Evolutionary conservation across 2,797 vertebrate species (phyloP).

Genomic region (Amphiprion clarkii): DNA sequence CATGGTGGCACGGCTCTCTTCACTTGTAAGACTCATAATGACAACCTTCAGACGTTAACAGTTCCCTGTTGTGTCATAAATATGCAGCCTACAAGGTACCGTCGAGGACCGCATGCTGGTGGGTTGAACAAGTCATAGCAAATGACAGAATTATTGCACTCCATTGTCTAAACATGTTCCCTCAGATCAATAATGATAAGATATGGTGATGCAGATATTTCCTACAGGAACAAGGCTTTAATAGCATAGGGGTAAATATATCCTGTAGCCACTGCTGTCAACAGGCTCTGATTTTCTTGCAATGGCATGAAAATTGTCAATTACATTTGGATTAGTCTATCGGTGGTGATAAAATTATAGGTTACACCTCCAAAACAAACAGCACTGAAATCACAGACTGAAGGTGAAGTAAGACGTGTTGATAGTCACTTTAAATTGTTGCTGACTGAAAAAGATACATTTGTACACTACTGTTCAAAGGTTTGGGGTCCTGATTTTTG

Average conservation of each 20-base stretch:
- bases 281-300: background rate
- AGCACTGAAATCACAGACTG: background rate
- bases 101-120: conserved; percentile 34
- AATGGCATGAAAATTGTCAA: background rate
- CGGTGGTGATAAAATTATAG: background rate
- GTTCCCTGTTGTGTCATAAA: conserved; percentile 42
- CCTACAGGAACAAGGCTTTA: conserved; percentile 16
- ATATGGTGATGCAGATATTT: conserved; percentile 13
- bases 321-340: background rate
- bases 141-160: conserved; percentile 34
- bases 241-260: background rate
- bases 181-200: conserved; percentile 31
- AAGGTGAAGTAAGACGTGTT: too few relatives aligned
- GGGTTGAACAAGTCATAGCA: conserved; percentile 56
- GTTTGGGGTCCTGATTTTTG: too few relatives aligned
- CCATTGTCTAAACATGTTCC: conserved; percentile 21
- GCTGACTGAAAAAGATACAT: too few relatives aligned
- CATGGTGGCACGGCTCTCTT: conserved; percentile 11
- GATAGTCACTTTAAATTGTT: too few relatives aligned
- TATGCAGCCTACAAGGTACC: conserved; percentile 41
- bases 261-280: conserved; percentile 20
- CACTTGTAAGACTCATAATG: conserved; percentile 40
- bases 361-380: background rate
- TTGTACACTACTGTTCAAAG: too few relatives aligned
- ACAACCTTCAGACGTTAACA: conserved; percentile 35